A percentile compares a stretch with the other conserved stretches of the same genome.
These are phyloP conservation scores for Arge pagana DNA, from an alignment of 2,888 invertebrate genomes.

Conservation along the genomic window DNA sequence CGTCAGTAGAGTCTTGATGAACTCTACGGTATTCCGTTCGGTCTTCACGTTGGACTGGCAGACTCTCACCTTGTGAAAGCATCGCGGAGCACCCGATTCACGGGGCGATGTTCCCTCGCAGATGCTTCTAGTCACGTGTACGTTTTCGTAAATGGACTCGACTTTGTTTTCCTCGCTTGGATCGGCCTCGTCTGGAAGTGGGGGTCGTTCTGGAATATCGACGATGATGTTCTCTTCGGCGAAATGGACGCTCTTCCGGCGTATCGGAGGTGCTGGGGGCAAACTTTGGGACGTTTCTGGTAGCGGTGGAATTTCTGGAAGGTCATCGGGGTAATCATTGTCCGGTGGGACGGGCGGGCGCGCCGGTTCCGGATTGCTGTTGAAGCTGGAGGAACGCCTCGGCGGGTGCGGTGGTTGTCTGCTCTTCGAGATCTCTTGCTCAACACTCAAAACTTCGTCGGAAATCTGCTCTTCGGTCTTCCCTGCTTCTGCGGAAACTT, in stretches of 20 bases:
- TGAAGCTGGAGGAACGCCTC: constrained; percentile 35
- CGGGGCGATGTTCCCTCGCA: neutral
- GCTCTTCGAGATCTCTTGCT: neutral
- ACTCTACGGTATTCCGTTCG: constrained; percentile 18
- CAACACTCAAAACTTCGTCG: no score
- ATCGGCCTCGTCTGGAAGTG: neutral
- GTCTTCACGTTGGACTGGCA: constrained; percentile 22
- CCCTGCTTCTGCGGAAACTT: no score
- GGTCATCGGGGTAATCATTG: constrained; percentile 34
- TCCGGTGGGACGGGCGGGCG: constrained; percentile 36
- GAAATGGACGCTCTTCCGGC: constrained; percentile 25
- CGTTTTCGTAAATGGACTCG: constrained; percentile 28
- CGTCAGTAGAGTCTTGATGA: constrained; percentile 28
- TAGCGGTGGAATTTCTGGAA: constrained; percentile 34
- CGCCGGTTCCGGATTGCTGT: constrained; percentile 32
- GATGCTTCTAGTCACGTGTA: constrained; percentile 15
- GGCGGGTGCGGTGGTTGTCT: constrained; percentile 29
- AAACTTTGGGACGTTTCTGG: constrained; percentile 26
- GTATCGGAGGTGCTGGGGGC: constrained; percentile 32
- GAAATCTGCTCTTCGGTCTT: neutral
- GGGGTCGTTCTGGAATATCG: constrained; percentile 18
- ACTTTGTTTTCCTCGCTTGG: neutral
- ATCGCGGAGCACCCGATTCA: constrained; percentile 1
- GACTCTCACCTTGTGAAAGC: constrained; percentile 21
- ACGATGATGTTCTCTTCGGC: constrained; percentile 10